These are phyloP conservation scores for Drosophila miranda DNA, from an alignment of 1,140 invertebrate genomes.

Conservation along the genomic window DNA sequence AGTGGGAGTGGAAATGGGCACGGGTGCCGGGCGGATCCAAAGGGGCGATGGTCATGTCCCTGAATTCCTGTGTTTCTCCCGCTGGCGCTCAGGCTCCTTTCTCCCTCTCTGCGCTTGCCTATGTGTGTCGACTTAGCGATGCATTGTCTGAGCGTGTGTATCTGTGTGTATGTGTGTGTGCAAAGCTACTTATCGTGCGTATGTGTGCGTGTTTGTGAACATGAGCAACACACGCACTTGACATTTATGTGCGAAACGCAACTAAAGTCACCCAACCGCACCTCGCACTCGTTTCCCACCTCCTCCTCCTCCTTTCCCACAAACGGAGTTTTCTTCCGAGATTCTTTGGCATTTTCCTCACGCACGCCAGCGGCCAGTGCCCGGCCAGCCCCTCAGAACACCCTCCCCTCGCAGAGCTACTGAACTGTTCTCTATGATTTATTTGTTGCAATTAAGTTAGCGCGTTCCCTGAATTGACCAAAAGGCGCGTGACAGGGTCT, in stretches of 20 bases:
- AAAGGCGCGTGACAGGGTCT: constrained; percentile 44
- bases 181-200: constrained; percentile 65
- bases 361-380: constrained; percentile 37
- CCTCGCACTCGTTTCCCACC: not conserved
- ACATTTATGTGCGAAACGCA: constrained; percentile 75
- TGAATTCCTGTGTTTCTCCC: constrained; percentile 21
- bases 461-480: constrained; percentile 49
- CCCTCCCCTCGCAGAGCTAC: not conserved
- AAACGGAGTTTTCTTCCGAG: constrained; percentile 9
- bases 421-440: constrained; percentile 51
- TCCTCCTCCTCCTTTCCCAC: not conserved
- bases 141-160: constrained; percentile 14
- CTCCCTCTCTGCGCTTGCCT: constrained; percentile 8
- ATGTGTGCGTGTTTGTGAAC: constrained; percentile 46
- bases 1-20: not conserved
- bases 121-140: constrained; percentile 34
- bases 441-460: constrained; percentile 73
- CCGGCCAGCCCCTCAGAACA: not conserved
- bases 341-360: constrained; percentile 66
- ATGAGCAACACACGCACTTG: constrained; percentile 70
- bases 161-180: constrained; percentile 3
- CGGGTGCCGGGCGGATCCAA: not conserved
- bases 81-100: constrained; percentile 1
- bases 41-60: constrained; percentile 36
- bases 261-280: constrained; percentile 26